A percentile compares a stretch with the other conserved stretches of the same genome.
These are phyloP conservation scores for Tenodera sinensis DNA, from an alignment of 2,888 invertebrate species.

Conservation along the genomic window DNA sequence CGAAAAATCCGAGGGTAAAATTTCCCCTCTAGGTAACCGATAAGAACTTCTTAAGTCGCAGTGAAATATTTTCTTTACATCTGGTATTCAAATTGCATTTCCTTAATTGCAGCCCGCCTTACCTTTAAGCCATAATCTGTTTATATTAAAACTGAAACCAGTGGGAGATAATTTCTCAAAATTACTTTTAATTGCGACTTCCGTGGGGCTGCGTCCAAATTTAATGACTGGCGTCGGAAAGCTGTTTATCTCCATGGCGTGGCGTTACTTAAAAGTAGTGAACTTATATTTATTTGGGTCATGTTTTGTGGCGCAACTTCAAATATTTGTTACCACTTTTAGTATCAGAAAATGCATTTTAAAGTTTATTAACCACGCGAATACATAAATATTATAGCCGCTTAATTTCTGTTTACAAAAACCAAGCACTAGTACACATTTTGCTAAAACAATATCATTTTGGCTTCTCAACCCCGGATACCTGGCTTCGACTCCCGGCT, in stretches of 20 bases:
- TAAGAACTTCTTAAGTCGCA: background rate
- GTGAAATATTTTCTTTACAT: background rate
- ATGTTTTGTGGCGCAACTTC: no score
- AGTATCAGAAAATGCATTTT: no score
- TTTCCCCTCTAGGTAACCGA: background rate
- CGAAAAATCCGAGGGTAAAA: background rate
- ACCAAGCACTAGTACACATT: no score
- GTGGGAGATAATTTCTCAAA: background rate
- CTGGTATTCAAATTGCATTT: background rate
- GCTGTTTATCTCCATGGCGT: background rate
- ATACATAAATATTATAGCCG: no score
- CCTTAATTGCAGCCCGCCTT: background rate
- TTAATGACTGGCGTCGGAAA: background rate
- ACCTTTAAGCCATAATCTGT: background rate
- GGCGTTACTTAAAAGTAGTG: background rate
- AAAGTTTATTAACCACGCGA: no score
- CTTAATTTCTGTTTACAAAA: no score
- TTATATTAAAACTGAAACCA: background rate
- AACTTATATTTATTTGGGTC: background rate
- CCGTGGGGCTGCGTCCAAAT: background rate
- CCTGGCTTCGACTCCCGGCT: no score
- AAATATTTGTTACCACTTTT: no score
- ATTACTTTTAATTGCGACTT: background rate
- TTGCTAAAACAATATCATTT: no score
- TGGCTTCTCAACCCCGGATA: no score